Percentiles rank a stretch among this genome's conserved stretches.
These are phyloP conservation scores for Cyclina sinensis DNA, from an alignment of 1,140 invertebrate species.

Conservation along the genomic window DNA sequence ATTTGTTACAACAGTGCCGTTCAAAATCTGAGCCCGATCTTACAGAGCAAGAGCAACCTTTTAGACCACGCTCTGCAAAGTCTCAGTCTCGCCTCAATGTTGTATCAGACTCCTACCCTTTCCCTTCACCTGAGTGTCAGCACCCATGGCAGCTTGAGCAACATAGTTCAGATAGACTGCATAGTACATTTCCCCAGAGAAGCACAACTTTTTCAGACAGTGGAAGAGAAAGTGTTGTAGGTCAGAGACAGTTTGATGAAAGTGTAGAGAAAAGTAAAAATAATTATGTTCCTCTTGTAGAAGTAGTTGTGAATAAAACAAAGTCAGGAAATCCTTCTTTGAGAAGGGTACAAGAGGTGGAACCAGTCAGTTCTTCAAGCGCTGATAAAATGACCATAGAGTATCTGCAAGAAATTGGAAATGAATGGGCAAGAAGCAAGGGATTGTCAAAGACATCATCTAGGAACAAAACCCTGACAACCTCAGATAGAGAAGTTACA, in stretches of 20 bases:
- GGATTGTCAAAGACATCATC: neutral
- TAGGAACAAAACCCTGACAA: neutral
- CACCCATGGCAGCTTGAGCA: no score
- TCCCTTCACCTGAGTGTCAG: no score
- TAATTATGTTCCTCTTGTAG: constrained; percentile 76
- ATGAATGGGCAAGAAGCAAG: constrained; percentile 73
- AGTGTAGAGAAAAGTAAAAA: neutral
- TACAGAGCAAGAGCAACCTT: constrained; percentile 57
- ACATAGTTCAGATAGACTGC: constrained; percentile 63
- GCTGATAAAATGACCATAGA: constrained; percentile 79
- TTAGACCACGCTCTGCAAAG: constrained; percentile 74
- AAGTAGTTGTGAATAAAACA: constrained; percentile 77
- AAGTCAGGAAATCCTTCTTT: constrained; percentile 69
- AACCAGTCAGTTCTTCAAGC: constrained; percentile 64
- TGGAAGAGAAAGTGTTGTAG: neutral
- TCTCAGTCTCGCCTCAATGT: constrained; percentile 69
- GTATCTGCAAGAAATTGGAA: constrained; percentile 80
- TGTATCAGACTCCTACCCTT: no score
- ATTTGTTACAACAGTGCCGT: constrained; percentile 33
- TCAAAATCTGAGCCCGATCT: constrained; percentile 78
- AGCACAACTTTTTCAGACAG: neutral
- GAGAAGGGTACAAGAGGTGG: constrained; percentile 53
- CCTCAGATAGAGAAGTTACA: neutral
- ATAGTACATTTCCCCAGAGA: neutral
- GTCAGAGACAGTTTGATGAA: neutral